Evolutionary conservation across 2,888 invertebrate species (phyloP).

Genomic region (Lithophane leautieri): DNA sequence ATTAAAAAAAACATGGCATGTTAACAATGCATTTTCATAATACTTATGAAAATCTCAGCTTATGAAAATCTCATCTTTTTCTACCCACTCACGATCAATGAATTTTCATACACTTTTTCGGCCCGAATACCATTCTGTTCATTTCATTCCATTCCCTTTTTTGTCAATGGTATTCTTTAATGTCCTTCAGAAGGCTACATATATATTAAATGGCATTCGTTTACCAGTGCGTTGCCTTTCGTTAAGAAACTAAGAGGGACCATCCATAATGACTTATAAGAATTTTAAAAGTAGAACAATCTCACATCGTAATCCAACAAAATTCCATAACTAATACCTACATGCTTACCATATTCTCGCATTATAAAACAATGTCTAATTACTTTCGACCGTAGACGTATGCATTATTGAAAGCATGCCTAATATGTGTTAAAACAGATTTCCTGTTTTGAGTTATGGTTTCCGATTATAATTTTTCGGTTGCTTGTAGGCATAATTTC

Average conservation of each 20-base stretch:
- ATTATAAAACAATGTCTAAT: constrained; percentile 10
- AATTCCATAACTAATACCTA: not conserved
- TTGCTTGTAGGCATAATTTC: not conserved
- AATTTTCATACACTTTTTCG: no score
- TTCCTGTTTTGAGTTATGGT: not conserved
- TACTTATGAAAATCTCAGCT: no score
- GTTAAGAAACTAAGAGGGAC: not conserved
- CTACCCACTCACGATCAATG: no score
- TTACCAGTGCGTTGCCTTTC: not conserved
- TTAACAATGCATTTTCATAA: no score
- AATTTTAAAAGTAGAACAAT: not conserved
- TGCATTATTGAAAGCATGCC: not conserved
- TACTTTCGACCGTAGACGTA: not conserved
- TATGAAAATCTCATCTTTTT: no score
- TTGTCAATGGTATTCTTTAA: no score
- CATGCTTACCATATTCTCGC: not conserved
- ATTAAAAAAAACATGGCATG: no score
- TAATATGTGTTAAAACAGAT: not conserved
- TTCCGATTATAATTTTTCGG: not conserved
- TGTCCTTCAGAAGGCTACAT: not conserved
- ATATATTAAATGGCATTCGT: not conserved
- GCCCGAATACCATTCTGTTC: no score
- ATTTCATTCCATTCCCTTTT: no score
- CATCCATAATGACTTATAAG: not conserved
- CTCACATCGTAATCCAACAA: not conserved